Evolutionary conservation across 1,140 invertebrate species (phyloP).

Genomic region (Caerostris extrusa): DNA sequence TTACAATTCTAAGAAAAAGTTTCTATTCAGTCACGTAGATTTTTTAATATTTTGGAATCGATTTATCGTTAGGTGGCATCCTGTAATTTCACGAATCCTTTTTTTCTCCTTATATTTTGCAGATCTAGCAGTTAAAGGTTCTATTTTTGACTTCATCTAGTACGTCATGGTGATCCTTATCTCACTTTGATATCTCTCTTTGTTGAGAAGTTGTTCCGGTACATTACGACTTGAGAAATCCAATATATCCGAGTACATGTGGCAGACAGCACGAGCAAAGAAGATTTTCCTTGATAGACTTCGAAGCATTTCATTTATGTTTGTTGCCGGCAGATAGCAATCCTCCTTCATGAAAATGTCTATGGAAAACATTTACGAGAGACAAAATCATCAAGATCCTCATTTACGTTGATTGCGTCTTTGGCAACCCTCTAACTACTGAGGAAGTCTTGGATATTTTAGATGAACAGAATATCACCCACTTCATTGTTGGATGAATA

Average conservation of each 20-base stretch:
- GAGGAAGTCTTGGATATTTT: neutral
- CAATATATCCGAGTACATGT: neutral
- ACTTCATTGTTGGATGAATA: neutral
- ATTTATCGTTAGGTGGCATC: too few relatives aligned
- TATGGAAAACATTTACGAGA: neutral
- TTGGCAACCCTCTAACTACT: neutral
- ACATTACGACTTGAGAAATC: too few relatives aligned
- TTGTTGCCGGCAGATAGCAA: neutral
- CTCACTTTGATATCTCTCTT: too few relatives aligned
- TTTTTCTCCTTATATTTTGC: too few relatives aligned
- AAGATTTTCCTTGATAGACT: neutral
- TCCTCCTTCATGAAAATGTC: constrained; percentile 12
- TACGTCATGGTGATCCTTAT: too few relatives aligned
- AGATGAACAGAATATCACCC: neutral
- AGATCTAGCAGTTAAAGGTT: too few relatives aligned
- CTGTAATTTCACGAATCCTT: too few relatives aligned
- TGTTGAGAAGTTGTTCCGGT: too few relatives aligned
- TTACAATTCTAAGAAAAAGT: too few relatives aligned
- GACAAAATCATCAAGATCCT: neutral
- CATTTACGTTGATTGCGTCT: neutral
- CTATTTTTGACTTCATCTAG: too few relatives aligned
- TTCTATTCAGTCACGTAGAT: too few relatives aligned
- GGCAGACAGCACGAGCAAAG: neutral
- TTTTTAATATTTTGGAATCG: too few relatives aligned
- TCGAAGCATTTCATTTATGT: neutral